Base-by-base conservation (phyloP, 2,113 vertebrate genomes). In the Nanorana parkeri region DNA sequence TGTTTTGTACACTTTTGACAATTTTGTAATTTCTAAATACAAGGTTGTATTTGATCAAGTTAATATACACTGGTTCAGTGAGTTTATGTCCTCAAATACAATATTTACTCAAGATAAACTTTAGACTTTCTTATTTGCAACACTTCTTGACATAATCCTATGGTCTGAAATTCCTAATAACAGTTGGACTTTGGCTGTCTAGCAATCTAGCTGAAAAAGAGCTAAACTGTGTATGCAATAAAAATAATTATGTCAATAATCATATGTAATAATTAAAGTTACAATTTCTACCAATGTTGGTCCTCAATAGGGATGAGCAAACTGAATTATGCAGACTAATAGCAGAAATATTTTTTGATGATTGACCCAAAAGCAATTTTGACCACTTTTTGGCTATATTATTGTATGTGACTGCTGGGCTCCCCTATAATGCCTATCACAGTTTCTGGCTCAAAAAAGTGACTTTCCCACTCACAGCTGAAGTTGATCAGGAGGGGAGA, bases 141-240 rank as follows among this genome's bases (percentile, higher is more conserved):
- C 54, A 24, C 1, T 0, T 89, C 84, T 76, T 87, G 77, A 84
- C 64, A 72, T 71, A 68, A 84, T 81, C 63, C 36, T 88, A 79
- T 64, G 87, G 84, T 87, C 91, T 71, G 75, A 32, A 73, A 26
- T 79, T 77, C 84, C 77, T 84, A 47, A 51, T 58, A 81, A 51
- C 68, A 78, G 21, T 5, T 86, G 86, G 80, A 85, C 88, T 89
- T 90, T 89, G 85, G 84, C 63, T 85, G 84, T 80, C 20, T 63
- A 54, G 72, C 84, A 72, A 32, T 56, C 75, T 67, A 68, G 41
- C 41, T 15, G 41, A 13, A 20, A 61, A 20, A 61, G 20, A 60
- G 3, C 1, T 60, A 23, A 19, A 19, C 19, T 20, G 21, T 61
- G 21, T 61, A 61, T 2, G 11, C 11, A 20, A 20, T 61, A n/a